Percentiles rank a stretch among this genome's conserved stretches.
These are phyloP conservation scores for Amblyopsis rosae DNA, from an alignment of 2,113 vertebrate genomes.

Conservation along the genomic window DNA sequence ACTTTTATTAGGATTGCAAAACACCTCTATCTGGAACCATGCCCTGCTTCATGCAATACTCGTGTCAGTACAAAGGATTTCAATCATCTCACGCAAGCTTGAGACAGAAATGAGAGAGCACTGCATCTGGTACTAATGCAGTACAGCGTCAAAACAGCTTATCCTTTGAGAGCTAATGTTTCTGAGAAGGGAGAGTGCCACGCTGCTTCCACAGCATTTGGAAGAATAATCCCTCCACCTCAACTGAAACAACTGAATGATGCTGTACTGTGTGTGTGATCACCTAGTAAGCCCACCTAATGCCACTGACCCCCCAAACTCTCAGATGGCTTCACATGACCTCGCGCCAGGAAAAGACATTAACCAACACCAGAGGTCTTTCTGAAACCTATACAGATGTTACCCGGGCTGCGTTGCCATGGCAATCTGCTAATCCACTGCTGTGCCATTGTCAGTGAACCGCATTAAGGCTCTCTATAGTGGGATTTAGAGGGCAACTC, in stretches of 20 bases:
- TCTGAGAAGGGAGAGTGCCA: constrained; percentile 52
- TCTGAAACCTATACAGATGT: constrained; percentile 72
- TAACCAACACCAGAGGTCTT: constrained; percentile 28
- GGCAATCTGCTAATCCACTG: constrained; percentile 73
- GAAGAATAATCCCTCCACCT: constrained; percentile 53
- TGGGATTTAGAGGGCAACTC: constrained; percentile 60
- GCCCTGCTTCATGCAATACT: constrained; percentile 32
- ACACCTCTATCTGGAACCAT: constrained; percentile 36
- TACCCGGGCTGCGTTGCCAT: constrained; percentile 58
- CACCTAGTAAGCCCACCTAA: too few relatives aligned
- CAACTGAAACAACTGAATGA: constrained; percentile 42
- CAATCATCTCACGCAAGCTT: constrained; percentile 65
- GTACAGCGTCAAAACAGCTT: constrained; percentile 62
- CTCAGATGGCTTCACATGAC: constrained; percentile 4
- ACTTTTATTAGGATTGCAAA: constrained; percentile 19
- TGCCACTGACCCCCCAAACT: constrained; percentile 12
- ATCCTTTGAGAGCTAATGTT: constrained; percentile 68
- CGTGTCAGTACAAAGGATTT: constrained; percentile 62
- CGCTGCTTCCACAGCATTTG: constrained; percentile 45
- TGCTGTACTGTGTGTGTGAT: constrained; percentile 35
- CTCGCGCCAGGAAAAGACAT: constrained; percentile 53
- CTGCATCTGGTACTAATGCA: constrained; percentile 41
- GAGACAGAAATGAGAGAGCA: constrained; percentile 60
- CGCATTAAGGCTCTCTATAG: constrained; percentile 57
- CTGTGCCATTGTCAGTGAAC: constrained; percentile 62